Conservation (phyloP, 1,140 invertebrate genomes). For the Conus ventricosus region DNA sequence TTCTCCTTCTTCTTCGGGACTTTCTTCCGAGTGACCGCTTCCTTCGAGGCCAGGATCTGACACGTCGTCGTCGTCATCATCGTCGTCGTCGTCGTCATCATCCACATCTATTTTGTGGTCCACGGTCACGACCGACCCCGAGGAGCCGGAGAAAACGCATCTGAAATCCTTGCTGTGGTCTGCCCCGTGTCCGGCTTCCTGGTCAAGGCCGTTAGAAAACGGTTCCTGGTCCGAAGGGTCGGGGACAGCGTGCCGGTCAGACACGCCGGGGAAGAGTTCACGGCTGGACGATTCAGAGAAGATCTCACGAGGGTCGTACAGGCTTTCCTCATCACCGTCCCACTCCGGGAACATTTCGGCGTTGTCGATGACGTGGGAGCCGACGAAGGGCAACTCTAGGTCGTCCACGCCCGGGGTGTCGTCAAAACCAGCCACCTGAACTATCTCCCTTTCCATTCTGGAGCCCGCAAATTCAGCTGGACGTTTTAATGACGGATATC, state of each 20-base stretch:
- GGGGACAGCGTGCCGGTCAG: background rate
- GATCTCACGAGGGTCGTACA: background rate
- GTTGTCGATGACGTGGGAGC: too few species aligned
- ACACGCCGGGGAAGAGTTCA: background rate
- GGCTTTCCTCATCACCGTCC: background rate
- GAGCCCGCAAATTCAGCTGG: background rate
- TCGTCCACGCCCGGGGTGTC: background rate
- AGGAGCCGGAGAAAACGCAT: conserved; percentile 4
- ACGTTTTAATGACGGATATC: background rate
- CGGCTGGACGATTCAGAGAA: background rate
- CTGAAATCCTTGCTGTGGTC: background rate
- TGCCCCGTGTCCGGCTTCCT: background rate
- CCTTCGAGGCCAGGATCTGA: background rate
- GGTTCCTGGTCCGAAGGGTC: background rate
- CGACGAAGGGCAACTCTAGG: background rate
- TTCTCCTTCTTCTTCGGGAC: background rate
- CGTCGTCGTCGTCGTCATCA: background rate
- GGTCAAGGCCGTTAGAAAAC: background rate
- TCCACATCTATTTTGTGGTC: background rate
- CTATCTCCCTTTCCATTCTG: conserved; percentile 2
- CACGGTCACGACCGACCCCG: conserved; percentile 1
- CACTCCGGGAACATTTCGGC: background rate
- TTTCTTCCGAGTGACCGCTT: background rate
- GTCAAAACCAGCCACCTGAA: background rate
- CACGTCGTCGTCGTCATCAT: background rate